Evolutionary conservation across 2,113 vertebrate genomes (phyloP).

Genomic region (Albula glossodonta): DNA sequence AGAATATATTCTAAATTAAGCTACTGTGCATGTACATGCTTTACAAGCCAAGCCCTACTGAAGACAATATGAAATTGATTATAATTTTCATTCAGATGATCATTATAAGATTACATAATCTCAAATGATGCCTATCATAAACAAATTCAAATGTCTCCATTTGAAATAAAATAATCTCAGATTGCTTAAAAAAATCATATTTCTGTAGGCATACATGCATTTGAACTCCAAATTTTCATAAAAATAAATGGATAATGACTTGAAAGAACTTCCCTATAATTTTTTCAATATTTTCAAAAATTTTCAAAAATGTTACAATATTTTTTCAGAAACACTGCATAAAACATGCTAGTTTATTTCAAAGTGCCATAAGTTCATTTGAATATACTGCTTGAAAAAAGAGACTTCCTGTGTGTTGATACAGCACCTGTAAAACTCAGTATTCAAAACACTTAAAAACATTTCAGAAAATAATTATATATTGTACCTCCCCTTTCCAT

Average conservation of each 20-base stretch:
- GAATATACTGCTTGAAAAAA: not conserved
- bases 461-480: constrained; percentile 1
- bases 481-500: not conserved
- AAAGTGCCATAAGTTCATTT: not conserved
- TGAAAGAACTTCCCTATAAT: not conserved
- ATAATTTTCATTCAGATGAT: not conserved
- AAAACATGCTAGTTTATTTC: not conserved
- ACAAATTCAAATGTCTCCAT: not conserved
- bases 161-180: not conserved
- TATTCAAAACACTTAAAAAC: constrained; percentile 1
- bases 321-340: not conserved
- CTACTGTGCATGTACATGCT: not conserved
- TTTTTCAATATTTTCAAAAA: not conserved
- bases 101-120: not conserved
- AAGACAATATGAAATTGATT: not conserved
- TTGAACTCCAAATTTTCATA: not conserved
- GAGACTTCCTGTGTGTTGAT: not conserved
- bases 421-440: not conserved
- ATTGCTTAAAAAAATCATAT: not conserved
- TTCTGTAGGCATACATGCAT: not conserved
- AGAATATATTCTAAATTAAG: not conserved
- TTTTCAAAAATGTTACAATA: not conserved
- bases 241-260: not conserved
- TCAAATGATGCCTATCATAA: not conserved
- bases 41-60: not conserved